Evolutionary conservation across 2,888 invertebrate species (phyloP), one percentile per base, ranked within the genome.

Genomic region (Phrixothrix hirtus): DNA sequence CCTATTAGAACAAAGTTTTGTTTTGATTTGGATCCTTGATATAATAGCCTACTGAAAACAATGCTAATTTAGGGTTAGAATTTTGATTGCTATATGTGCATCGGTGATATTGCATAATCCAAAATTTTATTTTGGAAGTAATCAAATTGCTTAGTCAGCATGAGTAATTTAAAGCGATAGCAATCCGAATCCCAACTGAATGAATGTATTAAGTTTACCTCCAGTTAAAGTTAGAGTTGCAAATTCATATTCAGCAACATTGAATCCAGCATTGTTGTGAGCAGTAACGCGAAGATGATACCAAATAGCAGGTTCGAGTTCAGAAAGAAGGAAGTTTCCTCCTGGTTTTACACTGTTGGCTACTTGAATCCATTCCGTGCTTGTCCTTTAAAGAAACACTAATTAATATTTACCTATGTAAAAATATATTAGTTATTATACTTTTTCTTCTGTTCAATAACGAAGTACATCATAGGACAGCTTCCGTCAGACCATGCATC

Each of bases 241-340:
- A 76, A 96, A 95, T 79, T 94, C 93, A 71, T 95, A 94, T 78
- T 94, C 92, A 50, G 94, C 95, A 39, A 95, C 94, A 29, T 93
- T 92, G 68, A 94, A 94, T 39, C 96, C 97, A 54, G 96, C 96
- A 67, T 95, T 95, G 76, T 95, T 96, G 77, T 95, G 92, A 2
- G 92, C 92, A 1, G 93, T 94, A 29, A 95, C 92, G 56, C 92
- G 83, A 58, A 96, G 81, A 67, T 91, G 88, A 72, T 96, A 96
- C 93, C 95, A 94, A 9, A 89, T 92, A 12, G 94, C 95, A 0
- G 96, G 93, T 68, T 92, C 93, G 65, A 96, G 79, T 73, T 95
- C 95, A 75, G 92, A 79, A 5, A 94, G 90, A 10, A 92, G 90
- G 69, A 93, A 94, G 76, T 93, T 93, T 59, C 92, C 91, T 50